Evolutionary conservation across 2,888 invertebrate genomes (phyloP), one percentile per base, ranked within the genome.

Genomic region (Drosophila mettleri): DNA sequence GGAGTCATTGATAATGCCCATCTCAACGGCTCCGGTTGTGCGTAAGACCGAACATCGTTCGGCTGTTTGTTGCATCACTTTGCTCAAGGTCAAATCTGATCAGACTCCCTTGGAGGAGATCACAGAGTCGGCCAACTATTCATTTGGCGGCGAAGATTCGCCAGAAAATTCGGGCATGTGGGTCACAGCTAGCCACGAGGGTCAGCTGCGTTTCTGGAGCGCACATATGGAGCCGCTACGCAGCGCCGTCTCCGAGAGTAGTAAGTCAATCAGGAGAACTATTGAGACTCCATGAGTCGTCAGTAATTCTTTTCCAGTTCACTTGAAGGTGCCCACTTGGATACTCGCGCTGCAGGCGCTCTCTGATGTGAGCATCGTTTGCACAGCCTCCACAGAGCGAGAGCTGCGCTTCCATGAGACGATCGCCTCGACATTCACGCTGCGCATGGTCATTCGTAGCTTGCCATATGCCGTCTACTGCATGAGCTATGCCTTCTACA

Each of bases 351-450:
- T 96, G 92, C 94, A 94, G 62, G 94, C 95, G 64, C 92, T 97
- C 91, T 95, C 96, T 0, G 96, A 97, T 90, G 95, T 96, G 53
- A 95, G 95, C 90, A 94, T 96, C 80, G 93, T 97, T 18, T 96
- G 96, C 69, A 95, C 96, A 12, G 94, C 96, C 63, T 96, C 97
- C 16, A 95, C 96, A 0, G 96, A 96, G 91, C 93, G 96, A 16
- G 96, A 96, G 89, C 92, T 97, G 45, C 94, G 95, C 74, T 96
- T 97, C 91, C 97, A 97, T 89, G 97, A 97, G 90, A 95, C 95
- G 46, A 94, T 95, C 20, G 96, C 95, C 7, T 94, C 94, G 63
- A 95, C 95, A 59, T 96, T 96, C 90, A 94, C 95, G 39, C 92
- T 96, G 43, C 93, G 96, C 79, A 93, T 96, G 59, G 93, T 95